Conservation (phyloP, 23 tunicate species). For the Ciona savignyi region DNA sequence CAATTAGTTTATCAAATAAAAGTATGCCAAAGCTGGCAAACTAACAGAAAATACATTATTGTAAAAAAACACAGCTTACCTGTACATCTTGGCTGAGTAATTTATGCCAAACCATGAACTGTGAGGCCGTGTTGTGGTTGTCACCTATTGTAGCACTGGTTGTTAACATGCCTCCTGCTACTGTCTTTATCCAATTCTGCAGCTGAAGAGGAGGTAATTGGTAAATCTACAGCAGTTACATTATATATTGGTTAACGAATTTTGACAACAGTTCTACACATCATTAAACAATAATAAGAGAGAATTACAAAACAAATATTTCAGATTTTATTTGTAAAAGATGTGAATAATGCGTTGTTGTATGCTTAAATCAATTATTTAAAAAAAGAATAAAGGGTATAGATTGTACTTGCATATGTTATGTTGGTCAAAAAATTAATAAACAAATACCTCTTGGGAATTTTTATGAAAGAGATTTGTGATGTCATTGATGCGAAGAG, state of each 20-base stretch:
- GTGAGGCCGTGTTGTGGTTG: slow-evolving; percentile 18
- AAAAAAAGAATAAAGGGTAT: no score
- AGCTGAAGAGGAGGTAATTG: no score
- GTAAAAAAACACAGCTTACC: slow-evolving; percentile 16
- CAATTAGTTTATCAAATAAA: neutral
- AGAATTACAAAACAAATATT: no score
- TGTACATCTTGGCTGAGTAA: slow-evolving; percentile 35
- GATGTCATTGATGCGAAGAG: slow-evolving; percentile 47
- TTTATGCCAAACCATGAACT: slow-evolving; percentile 55
- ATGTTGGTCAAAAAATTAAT: no score
- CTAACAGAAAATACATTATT: neutral
- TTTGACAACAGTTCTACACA: no score
- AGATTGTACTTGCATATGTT: no score
- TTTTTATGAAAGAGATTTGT: slow-evolving; percentile 20
- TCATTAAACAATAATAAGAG: no score
- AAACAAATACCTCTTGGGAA: slow-evolving; percentile 40
- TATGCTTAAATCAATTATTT: no score
- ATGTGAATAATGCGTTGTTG: no score
- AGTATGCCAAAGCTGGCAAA: neutral
- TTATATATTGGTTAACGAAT: no score
- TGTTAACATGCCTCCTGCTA: slow-evolving; percentile 36
- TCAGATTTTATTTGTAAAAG: no score
- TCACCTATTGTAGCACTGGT: slow-evolving; percentile 24
- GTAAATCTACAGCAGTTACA: no score
- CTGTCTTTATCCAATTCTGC: slow-evolving; percentile 31